These are phyloP conservation scores for Trichopoda pennipes DNA, from an alignment of 2,888 invertebrate species.

Conservation along the genomic window DNA sequence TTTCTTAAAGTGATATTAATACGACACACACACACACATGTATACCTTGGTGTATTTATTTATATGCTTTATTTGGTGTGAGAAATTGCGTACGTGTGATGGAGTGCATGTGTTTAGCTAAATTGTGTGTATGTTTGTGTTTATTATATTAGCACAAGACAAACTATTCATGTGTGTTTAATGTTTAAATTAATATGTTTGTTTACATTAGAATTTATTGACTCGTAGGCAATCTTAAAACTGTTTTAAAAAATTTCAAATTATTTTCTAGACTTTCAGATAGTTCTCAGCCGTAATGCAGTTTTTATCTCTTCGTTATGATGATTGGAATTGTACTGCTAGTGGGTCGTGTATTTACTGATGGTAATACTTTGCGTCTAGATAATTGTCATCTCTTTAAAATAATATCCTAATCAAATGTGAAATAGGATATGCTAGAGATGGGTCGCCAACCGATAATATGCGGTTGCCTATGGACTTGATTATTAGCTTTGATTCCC, in stretches of 20 bases:
- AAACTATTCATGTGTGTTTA: slow-evolving; percentile 14
- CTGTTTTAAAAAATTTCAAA: background rate
- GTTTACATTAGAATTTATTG: background rate
- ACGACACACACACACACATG: slow-evolving; percentile 6
- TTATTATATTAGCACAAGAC: slow-evolving; percentile 36
- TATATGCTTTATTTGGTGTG: background rate
- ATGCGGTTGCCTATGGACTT: too few relatives aligned
- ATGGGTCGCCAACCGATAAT: too few relatives aligned
- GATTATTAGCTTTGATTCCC: too few relatives aligned
- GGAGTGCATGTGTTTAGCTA: background rate
- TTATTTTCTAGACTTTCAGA: too few relatives aligned
- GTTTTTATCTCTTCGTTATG: too few relatives aligned
- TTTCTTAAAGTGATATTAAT: slow-evolving; percentile 64
- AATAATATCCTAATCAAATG: too few relatives aligned
- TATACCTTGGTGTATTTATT: background rate
- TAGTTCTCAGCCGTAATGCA: too few relatives aligned
- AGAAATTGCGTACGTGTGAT: background rate
- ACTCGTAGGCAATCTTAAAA: background rate
- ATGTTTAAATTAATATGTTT: slow-evolving; percentile 12
- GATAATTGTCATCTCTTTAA: too few relatives aligned
- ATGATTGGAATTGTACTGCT: too few relatives aligned
- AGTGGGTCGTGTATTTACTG: too few relatives aligned
- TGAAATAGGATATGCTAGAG: too few relatives aligned
- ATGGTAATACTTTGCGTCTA: too few relatives aligned
- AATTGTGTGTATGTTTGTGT: slow-evolving; percentile 9